Conservation (phyloP, 2,113 vertebrate genomes). For the Corythornis cristatus region DNA sequence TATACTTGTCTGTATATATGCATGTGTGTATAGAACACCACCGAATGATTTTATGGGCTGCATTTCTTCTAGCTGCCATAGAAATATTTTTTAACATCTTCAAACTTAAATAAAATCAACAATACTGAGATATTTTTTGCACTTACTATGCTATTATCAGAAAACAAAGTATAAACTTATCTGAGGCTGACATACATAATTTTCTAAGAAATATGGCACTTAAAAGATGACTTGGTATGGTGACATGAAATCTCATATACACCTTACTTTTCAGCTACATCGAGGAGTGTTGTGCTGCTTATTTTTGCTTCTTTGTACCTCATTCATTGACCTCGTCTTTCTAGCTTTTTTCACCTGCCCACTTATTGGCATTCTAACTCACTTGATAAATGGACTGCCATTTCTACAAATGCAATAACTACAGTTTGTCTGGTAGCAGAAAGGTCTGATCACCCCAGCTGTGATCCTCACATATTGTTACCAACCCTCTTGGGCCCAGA, state of each 20-base stretch:
- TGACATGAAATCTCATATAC: background rate
- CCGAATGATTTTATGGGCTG: background rate
- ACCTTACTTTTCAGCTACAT: background rate
- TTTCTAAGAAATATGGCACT: background rate
- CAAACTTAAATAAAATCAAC: background rate
- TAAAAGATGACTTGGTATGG: background rate
- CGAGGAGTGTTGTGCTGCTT: background rate
- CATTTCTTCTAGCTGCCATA: background rate
- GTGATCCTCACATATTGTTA: slow-evolving; percentile 22
- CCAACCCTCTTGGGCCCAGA: background rate
- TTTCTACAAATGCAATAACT: slow-evolving; percentile 64
- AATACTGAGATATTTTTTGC: background rate
- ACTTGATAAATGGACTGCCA: slow-evolving; percentile 70
- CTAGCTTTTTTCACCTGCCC: slow-evolving; percentile 25
- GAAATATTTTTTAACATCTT: background rate
- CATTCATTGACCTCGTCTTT: slow-evolving; percentile 45
- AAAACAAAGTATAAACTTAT: background rate
- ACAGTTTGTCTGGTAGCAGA: slow-evolving; percentile 9
- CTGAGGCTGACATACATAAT: background rate
- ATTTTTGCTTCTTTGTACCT: background rate
- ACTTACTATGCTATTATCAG: background rate
- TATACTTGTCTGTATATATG: background rate
- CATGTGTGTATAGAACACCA: background rate
- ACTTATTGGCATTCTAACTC: slow-evolving; percentile 54
- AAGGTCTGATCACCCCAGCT: slow-evolving; percentile 21